Conservation (phyloP, 1,140 invertebrate species). For the Macrotrachela quadricornifera region DNA sequence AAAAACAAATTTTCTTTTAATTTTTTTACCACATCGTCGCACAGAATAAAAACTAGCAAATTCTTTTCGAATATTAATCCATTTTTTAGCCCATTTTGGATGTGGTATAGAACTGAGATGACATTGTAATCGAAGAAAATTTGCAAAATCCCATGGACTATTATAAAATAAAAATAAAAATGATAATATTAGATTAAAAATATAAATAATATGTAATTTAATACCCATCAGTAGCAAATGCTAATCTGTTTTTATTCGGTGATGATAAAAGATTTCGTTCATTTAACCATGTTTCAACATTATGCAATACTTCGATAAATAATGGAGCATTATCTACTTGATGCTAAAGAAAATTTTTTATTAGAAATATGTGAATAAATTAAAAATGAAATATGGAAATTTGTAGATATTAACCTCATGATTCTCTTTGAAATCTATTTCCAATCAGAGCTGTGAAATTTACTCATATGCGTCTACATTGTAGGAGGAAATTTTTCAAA, state of each 20-base stretch:
- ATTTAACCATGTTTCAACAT: constrained; percentile 35
- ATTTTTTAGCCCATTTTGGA: constrained; percentile 34
- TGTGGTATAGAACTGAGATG: constrained; percentile 35
- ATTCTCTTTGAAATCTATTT: too few species aligned
- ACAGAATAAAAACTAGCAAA: constrained; percentile 11
- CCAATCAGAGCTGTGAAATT: too few species aligned
- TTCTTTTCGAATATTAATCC: constrained; percentile 38
- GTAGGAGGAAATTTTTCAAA: too few species aligned
- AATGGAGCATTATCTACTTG: constrained; percentile 33
- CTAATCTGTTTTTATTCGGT: constrained; percentile 28
- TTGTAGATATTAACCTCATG: too few species aligned
- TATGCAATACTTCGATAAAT: constrained; percentile 34
- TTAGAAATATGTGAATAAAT: too few species aligned
- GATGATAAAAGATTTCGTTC: constrained; percentile 27
- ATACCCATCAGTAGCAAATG: constrained; percentile 39
- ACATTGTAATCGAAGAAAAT: constrained; percentile 39
- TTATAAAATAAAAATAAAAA: constrained; percentile 10
- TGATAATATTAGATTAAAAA: not conserved
- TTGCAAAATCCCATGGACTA: constrained; percentile 40
- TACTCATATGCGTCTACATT: too few species aligned
- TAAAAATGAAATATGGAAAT: too few species aligned
- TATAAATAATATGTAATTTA: not conserved
- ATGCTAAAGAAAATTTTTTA: constrained; percentile 24
- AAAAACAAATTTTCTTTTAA: too few species aligned
- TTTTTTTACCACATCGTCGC: not conserved